Percentiles rank a stretch among this genome's conserved stretches.
phyloP scores from a whole-genome alignment of 1,140 invertebrate species.

The Asbolus verrucosus region DNA sequence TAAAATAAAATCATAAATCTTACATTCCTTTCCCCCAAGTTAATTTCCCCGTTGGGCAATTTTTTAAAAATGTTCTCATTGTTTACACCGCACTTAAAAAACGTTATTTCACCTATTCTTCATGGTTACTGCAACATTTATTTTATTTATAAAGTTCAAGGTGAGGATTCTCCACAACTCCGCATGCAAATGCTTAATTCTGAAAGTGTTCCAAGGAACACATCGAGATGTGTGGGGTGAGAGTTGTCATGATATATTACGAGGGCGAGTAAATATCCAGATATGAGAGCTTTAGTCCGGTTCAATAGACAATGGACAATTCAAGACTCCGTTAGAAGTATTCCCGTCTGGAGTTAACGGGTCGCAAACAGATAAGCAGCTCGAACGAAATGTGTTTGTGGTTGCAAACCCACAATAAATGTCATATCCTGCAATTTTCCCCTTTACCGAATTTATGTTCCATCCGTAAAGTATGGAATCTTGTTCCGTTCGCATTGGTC shows the following conservation, averaged over 20 bases:
- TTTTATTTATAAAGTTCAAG: too few relatives aligned
- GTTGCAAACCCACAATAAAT: constrained; percentile 23
- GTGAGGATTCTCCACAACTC: too few relatives aligned
- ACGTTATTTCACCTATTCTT: constrained; percentile 4
- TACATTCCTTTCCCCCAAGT: background rate
- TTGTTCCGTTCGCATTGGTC: background rate
- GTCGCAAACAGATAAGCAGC: constrained; percentile 32
- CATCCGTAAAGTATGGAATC: background rate
- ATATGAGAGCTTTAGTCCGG: background rate
- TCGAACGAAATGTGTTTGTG: constrained; percentile 14
- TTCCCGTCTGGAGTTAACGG: constrained; percentile 27
- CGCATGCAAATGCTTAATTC: too few relatives aligned
- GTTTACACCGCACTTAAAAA: constrained; percentile 34
- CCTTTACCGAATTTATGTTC: constrained; percentile 18
- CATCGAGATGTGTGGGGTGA: too few relatives aligned
- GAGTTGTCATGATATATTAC: too few relatives aligned
- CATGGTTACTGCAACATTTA: background rate
- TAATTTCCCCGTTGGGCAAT: constrained; percentile 28
- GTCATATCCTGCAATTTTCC: constrained; percentile 36
- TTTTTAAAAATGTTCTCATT: constrained; percentile 16
- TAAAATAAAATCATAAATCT: constrained; percentile 21
- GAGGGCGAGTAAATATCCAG: background rate
- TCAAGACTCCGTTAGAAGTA: background rate
- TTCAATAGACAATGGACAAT: constrained; percentile 17
- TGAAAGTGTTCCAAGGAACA: too few relatives aligned